Evolutionary conservation across 2,113 vertebrate genomes (phyloP), one percentile per base, ranked within the genome.

Genomic region (Synchiropus splendidus): DNA sequence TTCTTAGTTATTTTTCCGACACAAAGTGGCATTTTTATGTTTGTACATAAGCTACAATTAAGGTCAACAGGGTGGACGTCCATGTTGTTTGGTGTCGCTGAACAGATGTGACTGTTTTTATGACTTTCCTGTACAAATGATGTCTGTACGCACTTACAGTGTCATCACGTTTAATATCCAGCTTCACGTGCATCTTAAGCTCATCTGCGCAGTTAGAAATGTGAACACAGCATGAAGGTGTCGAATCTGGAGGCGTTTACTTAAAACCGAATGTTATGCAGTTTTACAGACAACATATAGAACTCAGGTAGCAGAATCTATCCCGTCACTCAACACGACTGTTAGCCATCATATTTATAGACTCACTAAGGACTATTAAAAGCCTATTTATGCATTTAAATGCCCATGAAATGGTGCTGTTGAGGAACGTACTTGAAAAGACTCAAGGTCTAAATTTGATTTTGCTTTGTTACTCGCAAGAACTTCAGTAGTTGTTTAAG

Each of bases 261-360:
- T 42, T 15, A 36, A 41, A 59, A 33, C n/a, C 10, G 50, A 17
- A 18, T 13, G n/a, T 43, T 44, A 18, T 40, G 47, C 41, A 36
- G 10, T 9, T 54, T 54, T 27, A 50, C 21, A 44, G 36, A 65
- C 18, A 45, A 41, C 30, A 43, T 33, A 43, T 47, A 67, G 63
- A 56, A 66, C 75, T 82, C 63, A 74, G 72, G 77, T 61, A 67
- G 72, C 53, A 50, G 51, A 45, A 64, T 46, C 52, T 31, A 21
- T 51, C 50, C 56, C 44, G 47, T 38, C 43, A 13, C 36, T 54
- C 59, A 75, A 65, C 51, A 42, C 42, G 77, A 83, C 82, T 81
- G 77, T 84, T 83, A 79, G 58, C 58, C 67, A 58, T 67, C 81
- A 80, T 83, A 81, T 81, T 82, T 83, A 48, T 81, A 77, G 43